phyloP scores from a whole-genome alignment of 2,113 vertebrate species.

The Cryptotis parvus region DNA sequence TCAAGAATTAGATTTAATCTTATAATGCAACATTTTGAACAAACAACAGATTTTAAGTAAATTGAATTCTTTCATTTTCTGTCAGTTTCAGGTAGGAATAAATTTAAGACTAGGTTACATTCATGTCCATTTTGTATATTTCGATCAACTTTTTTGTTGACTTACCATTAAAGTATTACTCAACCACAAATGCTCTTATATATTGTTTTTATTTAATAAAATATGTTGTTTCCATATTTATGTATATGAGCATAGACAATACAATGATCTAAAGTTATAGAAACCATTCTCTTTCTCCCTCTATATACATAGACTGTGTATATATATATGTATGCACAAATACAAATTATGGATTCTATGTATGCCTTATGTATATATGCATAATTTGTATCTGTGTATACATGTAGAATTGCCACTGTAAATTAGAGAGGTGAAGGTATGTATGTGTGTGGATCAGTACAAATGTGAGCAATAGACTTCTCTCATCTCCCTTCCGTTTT shows the following conservation, averaged over 20 bases:
- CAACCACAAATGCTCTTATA: not conserved
- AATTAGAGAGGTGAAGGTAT: too few relatives aligned
- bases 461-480: not conserved
- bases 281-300: too few relatives aligned
- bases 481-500: not conserved
- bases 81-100: not conserved
- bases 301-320: not conserved
- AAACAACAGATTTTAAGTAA: slow-evolving; percentile 41
- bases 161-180: not conserved
- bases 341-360: too few relatives aligned
- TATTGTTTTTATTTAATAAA: slow-evolving; percentile 41
- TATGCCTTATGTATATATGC: too few relatives aligned
- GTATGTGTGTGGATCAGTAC: too few relatives aligned
- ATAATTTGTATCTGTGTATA: not conserved
- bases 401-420: too few relatives aligned
- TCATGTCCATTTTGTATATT: not conserved
- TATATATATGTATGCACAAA: not conserved
- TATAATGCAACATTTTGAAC: slow-evolving; percentile 43
- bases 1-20: slow-evolving; percentile 47
- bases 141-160: not conserved
- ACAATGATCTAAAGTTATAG: not conserved
- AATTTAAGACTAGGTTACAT: not conserved
- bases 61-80: not conserved
- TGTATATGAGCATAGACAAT: not conserved
- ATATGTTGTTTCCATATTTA: not conserved